Conservation (phyloP, 1,140 invertebrate species). For the Brachionus angularis region DNA sequence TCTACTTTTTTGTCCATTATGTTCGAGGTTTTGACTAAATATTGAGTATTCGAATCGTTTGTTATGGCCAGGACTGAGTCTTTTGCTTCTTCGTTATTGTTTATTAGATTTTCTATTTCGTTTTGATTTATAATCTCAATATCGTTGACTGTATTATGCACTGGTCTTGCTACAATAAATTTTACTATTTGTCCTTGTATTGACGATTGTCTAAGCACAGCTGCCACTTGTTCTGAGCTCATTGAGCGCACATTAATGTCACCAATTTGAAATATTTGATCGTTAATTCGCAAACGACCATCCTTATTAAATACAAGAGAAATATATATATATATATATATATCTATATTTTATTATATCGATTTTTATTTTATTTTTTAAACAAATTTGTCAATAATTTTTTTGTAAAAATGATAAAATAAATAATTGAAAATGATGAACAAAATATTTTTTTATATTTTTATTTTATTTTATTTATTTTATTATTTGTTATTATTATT, state of each 20-base stretch:
- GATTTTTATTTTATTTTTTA: too few relatives aligned
- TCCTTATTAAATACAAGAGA: too few relatives aligned
- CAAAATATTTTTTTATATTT: too few relatives aligned
- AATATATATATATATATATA: too few relatives aligned
- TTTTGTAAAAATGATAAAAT: too few relatives aligned
- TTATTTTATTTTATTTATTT: too few relatives aligned
- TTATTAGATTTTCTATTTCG: constrained; percentile 12
- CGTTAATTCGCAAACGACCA: constrained; percentile 78
- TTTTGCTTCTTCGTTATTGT: background rate
- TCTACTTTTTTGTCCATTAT: constrained; percentile 31
- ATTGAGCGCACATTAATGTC: constrained; percentile 82
- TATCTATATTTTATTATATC: too few relatives aligned
- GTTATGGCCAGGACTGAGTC: constrained; percentile 44
- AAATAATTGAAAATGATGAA: too few relatives aligned
- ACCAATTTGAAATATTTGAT: constrained; percentile 88
- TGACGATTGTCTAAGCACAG: constrained; percentile 75
- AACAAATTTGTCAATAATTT: too few relatives aligned
- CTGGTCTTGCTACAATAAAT: constrained; percentile 74
- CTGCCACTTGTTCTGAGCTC: constrained; percentile 85
- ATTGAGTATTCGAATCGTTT: constrained; percentile 48
- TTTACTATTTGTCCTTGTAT: constrained; percentile 70
- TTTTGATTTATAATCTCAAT: background rate
- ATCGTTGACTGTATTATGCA: background rate
- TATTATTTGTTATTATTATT: too few relatives aligned
- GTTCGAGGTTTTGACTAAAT: constrained; percentile 49